Evolutionary conservation across 2,113 vertebrate genomes (phyloP).

Genomic region (Columba livia): DNA sequence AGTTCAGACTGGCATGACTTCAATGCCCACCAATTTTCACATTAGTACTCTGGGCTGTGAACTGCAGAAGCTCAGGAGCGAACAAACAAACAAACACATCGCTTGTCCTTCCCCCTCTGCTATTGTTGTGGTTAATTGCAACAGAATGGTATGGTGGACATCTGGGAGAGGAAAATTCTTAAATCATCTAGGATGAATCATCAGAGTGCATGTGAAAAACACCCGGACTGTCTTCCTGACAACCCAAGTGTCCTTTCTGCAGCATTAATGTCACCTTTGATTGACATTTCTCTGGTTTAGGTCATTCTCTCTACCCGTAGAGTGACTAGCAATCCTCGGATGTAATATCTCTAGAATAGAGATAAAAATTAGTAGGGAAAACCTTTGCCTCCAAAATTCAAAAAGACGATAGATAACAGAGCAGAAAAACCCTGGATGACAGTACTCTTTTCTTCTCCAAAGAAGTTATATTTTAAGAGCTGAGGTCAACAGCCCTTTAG

Average conservation of each 20-base stretch:
- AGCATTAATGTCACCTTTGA: neutral
- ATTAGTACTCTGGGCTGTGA: neutral
- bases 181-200: neutral
- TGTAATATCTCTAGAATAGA: neutral
- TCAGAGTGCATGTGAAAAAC: neutral
- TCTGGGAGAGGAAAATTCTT: neutral
- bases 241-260: neutral
- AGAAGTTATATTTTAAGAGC: constrained; percentile 35
- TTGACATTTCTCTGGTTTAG: neutral
- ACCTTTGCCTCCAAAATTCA: neutral
- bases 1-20: neutral
- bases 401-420: neutral
- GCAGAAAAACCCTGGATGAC: neutral
- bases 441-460: neutral
- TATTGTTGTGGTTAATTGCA: neutral
- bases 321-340: neutral
- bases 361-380: neutral
- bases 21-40: neutral
- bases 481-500: constrained; percentile 20
- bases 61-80: neutral
- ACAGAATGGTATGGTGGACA: neutral
- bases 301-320: neutral
- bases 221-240: neutral
- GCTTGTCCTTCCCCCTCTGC: neutral
- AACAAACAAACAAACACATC: neutral